A percentile compares a stretch with the other conserved stretches of the same genome.
phyloP scores from a whole-genome alignment of 2,797 vertebrate genomes.

The Mastacembelus armatus region DNA sequence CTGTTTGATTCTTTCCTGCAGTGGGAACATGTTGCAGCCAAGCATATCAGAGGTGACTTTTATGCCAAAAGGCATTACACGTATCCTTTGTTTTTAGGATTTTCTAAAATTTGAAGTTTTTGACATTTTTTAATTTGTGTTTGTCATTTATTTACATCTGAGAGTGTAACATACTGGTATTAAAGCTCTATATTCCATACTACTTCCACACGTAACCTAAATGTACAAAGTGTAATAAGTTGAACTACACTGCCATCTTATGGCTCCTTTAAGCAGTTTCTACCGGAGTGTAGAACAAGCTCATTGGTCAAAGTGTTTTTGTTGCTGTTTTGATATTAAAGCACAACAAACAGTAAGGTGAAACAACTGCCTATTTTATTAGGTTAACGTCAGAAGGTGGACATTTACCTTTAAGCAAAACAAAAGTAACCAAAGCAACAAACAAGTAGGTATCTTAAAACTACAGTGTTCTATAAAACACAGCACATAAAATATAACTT shows the following conservation, averaged over 20 bases:
- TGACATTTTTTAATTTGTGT: no score
- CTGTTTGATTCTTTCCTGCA: conserved; percentile 31
- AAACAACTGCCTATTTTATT: conserved; percentile 76
- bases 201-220: background rate
- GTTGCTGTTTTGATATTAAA: no score
- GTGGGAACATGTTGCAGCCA: conserved; percentile 14
- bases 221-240: conserved; percentile 2
- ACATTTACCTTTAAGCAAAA: conserved; percentile 76
- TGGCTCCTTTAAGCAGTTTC: conserved; percentile 34
- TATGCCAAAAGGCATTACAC: conserved; percentile 9
- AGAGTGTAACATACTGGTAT: conserved; percentile 11
- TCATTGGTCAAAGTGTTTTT: no score
- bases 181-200: conserved; percentile 3
- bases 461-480: conserved; percentile 83
- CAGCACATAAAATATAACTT: conserved; percentile 86
- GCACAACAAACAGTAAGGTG: conserved; percentile 29
- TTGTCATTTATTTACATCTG: conserved; percentile 1
- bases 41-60: conserved; percentile 20
- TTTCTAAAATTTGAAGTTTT: background rate
- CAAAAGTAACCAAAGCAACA: conserved; percentile 72
- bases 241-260: conserved; percentile 64
- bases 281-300: background rate
- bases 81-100: conserved; percentile 8
- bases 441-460: conserved; percentile 65
- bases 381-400: conserved; percentile 76